Conservation (phyloP, 2,797 vertebrate genomes). For the Hippoglossus hippoglossus region DNA sequence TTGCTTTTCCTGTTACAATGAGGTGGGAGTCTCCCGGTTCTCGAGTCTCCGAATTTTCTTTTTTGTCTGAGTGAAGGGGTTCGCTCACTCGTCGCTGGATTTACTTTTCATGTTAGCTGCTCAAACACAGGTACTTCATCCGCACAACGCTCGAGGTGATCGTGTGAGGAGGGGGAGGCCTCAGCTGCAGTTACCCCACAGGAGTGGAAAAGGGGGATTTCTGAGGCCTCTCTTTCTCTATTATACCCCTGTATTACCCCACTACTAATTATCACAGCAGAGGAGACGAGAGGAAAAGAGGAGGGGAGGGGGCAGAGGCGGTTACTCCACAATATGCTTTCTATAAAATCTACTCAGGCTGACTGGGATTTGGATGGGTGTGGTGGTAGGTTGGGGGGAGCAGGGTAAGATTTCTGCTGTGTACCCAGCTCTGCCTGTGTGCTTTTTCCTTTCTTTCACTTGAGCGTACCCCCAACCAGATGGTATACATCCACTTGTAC, state of each 20-base stretch:
- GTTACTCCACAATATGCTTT: conserved; percentile 75
- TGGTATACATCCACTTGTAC: conserved; percentile 21
- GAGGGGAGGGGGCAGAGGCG: conserved; percentile 26
- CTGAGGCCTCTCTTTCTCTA: conserved; percentile 66
- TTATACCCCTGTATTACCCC: conserved; percentile 66
- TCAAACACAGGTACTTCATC: conserved; percentile 34
- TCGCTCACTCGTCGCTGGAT: conserved; percentile 36
- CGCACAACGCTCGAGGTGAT: conserved; percentile 53
- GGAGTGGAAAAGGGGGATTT: conserved; percentile 80
- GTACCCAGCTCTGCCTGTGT: conserved; percentile 50
- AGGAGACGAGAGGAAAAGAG: conserved; percentile 40
- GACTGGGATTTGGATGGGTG: conserved; percentile 65
- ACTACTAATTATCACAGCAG: conserved; percentile 77
- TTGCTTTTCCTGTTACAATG: conserved; percentile 71
- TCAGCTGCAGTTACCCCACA: conserved; percentile 65
- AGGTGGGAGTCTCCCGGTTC: conserved; percentile 60
- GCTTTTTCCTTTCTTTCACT: conserved; percentile 22
- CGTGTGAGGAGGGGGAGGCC: conserved; percentile 48
- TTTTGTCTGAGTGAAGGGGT: conserved; percentile 21
- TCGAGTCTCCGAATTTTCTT: conserved; percentile 36
- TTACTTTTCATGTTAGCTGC: conserved; percentile 41
- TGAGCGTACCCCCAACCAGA: too few species aligned
- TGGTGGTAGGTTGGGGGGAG: conserved; percentile 53
- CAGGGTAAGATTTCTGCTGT: conserved; percentile 53
- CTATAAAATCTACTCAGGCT: conserved; percentile 66